Base-by-base conservation (phyloP, 2,113 vertebrate species). In the Aldabrachelys gigantea region DNA sequence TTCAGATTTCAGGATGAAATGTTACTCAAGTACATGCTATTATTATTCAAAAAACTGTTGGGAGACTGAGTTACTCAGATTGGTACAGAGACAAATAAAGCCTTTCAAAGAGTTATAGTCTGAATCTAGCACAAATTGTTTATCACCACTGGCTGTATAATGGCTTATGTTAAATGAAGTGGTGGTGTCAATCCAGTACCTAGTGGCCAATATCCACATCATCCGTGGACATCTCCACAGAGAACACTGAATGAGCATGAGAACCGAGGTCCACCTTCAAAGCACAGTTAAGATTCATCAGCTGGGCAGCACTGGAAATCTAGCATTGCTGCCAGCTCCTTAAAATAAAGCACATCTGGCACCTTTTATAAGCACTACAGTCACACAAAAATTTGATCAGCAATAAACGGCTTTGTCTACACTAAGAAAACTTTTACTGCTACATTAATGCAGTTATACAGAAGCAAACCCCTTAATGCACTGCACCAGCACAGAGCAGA, bases 301-400 rank as follows among this genome's bases (percentile, higher is more conserved):
- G 52, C n/a, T 91, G 38, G 49, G 91, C 82, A 38, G 76, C 31
- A 54, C 29, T 89, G 80, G 84, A 88, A 94, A 87, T 47, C 65
- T 79, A 50, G 72, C 7, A 25, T 9, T 75, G 27, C 44, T 87
- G 27, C 50, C 87, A 25, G 65, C 84, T 93, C 93, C 75, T 85
- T 49, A 76, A 76, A 72, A 69, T 90, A 85, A 91, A 27, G n/a
- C 0, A 54, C 53, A 91, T 93, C 85, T 81, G 14, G 50, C 19
- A 88, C 25, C 44, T 54, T 79, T 93, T 75, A 89, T 4, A 93
- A 87, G 41, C 50, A 91, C 81, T 52, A 54, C 41, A 31, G 8
- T 86, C 88, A 92, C 86, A 94, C 91, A 21, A 94, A 78, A 89
- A 49, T 16, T 81, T 27, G 50, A 31, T 65, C 3, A 92, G 65